Percentiles rank a stretch among this genome's conserved stretches.
Conservation (phyloP, 2,113 vertebrate species). For the Tor tambroides region DNA sequence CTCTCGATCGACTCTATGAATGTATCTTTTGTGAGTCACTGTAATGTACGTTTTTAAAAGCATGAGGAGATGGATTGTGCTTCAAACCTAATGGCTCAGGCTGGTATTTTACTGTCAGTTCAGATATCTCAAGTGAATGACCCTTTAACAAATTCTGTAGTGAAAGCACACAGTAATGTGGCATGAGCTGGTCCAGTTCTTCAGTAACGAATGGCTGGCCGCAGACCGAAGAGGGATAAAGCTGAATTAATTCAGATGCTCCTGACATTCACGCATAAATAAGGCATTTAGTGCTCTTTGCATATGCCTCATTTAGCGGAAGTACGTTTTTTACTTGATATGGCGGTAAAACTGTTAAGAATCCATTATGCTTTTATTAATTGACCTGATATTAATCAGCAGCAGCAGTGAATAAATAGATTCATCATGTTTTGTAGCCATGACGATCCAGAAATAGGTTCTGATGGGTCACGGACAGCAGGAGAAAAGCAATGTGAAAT, state of each 20-base stretch:
- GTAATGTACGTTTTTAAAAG: neutral
- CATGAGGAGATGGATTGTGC: neutral
- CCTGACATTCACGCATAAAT: constrained; percentile 44
- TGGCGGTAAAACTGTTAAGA: constrained; percentile 53
- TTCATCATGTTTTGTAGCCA: neutral
- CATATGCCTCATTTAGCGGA: constrained; percentile 40
- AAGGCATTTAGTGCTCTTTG: constrained; percentile 31
- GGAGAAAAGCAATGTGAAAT: neutral
- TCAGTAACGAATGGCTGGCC: constrained; percentile 45
- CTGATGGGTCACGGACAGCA: constrained; percentile 16
- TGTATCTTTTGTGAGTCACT: neutral
- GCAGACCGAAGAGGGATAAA: constrained; percentile 28
- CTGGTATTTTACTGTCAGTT: constrained; percentile 33
- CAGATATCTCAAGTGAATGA: constrained; percentile 35
- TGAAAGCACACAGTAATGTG: constrained; percentile 35
- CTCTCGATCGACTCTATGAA: constrained; percentile 2
- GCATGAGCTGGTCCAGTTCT: constrained; percentile 11
- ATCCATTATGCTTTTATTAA: constrained; percentile 59
- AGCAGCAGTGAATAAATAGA: neutral
- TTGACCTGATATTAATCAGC: constrained; percentile 54
- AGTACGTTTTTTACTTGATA: constrained; percentile 47
- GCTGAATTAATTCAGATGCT: constrained; percentile 33
- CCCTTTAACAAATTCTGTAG: constrained; percentile 24
- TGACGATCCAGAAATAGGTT: neutral
- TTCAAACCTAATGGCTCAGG: constrained; percentile 17